Base-by-base conservation (phyloP, 2,888 invertebrate species). In the Sturmia bella region DNA sequence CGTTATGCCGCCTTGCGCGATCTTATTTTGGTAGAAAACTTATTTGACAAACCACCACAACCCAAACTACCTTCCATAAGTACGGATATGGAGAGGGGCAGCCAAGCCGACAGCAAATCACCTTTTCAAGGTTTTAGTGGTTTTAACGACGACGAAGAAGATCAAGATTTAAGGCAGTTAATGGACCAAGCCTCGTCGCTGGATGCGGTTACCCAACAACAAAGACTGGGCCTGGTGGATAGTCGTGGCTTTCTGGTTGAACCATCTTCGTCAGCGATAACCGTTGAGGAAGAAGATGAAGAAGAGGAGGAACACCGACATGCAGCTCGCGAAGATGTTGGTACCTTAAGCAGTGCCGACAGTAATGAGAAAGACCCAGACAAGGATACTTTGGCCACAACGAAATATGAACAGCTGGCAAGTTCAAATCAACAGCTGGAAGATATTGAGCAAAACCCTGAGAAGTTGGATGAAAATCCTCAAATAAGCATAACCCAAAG, bases 1-100 rank as follows among this genome's bases (percentile, higher is more conserved):
- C 94, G 94, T 86, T 97, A 97, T 88, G 96, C 96, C 0, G 96
- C 96, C 0, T 90, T 97, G 63, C 92, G 96, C 0, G 96, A 96
- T 87, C 94, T 95, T 12, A 95, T 95, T 43, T 91, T 93, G 72
- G 94, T 93, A 0, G 94, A 94, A 87, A 91, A 91, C 86, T 87
- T 91, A 0, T 91, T 91, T 27, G 93, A 93, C 9, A 93, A 93
- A 83, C 87, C 89, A 5, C 48, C 79, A 0, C n/a, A n/a, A n/a
- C 64, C 76, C 1, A 56, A 69, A 39, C 45, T 43, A 13, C 54
- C 78, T 13, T 57, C 70, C 32, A 66, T 72, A n/a, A 21, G 41
- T 5, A 41, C 50, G 11, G 41, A 64, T 41, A 11, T 19, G 12
- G 68, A 64, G 4, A 9, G 54, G n/a, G 45, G 13, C 1, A 50